These are phyloP conservation scores for Oscheius sp. DNA, from an alignment of 2,888 invertebrate genomes.

Conservation along the genomic window DNA sequence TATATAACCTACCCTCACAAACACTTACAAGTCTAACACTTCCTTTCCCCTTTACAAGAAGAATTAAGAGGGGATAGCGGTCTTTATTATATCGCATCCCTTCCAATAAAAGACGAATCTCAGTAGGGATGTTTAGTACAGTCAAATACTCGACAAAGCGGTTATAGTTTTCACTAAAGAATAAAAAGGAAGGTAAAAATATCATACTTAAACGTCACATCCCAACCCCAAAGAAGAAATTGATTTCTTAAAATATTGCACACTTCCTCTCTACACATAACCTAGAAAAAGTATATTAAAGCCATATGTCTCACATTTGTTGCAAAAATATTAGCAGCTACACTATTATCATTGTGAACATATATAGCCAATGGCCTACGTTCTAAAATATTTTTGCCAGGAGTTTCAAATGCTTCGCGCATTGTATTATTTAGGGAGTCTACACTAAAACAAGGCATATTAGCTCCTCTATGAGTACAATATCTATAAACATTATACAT, in stretches of 20 bases:
- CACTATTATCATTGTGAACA: slow-evolving; percentile 93
- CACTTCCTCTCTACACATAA: slow-evolving; percentile 86
- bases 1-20: slow-evolving; percentile 42
- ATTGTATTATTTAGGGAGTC: slow-evolving; percentile 38
- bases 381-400: slow-evolving; percentile 73
- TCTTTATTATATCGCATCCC: slow-evolving; percentile 32
- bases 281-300: slow-evolving; percentile 34
- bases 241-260: slow-evolving; percentile 87
- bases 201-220: slow-evolving; percentile 79
- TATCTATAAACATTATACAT: slow-evolving; percentile 12
- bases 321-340: slow-evolving; percentile 88
- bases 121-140: slow-evolving; percentile 37
- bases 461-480: slow-evolving; percentile 25
- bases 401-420: slow-evolving; percentile 48
- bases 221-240: slow-evolving; percentile 96
- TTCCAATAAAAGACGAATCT: slow-evolving; percentile 41
- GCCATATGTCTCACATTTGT: slow-evolving; percentile 8
- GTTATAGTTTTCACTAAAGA: slow-evolving; percentile 76
- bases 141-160: slow-evolving; percentile 42
- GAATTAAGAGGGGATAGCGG: slow-evolving; percentile 56
- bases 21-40: slow-evolving; percentile 34
- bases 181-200: too few relatives aligned
- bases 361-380: slow-evolving; percentile 91
- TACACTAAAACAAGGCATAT: slow-evolving; percentile 44
- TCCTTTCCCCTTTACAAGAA: slow-evolving; percentile 55